Percentiles rank a stretch among this genome's conserved stretches.
These are phyloP conservation scores for Leucosticte australis DNA, from an alignment of 2,113 vertebrate species.

Conservation along the genomic window DNA sequence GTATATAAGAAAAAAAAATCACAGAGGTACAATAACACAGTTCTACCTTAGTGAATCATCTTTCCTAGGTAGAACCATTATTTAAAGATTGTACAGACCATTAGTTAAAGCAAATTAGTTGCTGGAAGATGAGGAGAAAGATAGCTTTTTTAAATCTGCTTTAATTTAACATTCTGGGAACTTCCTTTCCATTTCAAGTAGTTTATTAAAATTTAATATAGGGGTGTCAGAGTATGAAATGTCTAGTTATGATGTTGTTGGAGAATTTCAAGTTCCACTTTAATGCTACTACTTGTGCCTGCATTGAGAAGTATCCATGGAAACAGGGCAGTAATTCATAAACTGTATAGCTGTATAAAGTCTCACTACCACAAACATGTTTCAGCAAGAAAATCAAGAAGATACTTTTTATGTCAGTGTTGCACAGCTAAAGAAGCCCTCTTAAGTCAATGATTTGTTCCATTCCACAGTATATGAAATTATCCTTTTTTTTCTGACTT, in stretches of 20 bases:
- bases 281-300: neutral
- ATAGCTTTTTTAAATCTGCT: neutral
- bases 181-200: neutral
- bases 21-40: neutral
- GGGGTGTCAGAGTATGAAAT: neutral
- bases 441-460: neutral
- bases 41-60: neutral
- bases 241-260: neutral
- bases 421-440: neutral
- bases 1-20: neutral
- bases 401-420: neutral
- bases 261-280: neutral
- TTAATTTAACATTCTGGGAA: neutral
- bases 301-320: constrained; percentile 39
- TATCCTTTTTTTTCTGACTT: constrained; percentile 11
- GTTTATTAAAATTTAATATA: neutral
- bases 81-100: neutral
- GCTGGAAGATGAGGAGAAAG: neutral
- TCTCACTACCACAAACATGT: neutral
- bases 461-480: neutral
- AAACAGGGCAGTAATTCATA: constrained; percentile 46
- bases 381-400: constrained; percentile 24
- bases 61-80: neutral
- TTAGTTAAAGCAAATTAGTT: neutral
- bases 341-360: neutral